Conservation (phyloP, 1,140 invertebrate genomes). For the Potamilus streckersoni region DNA sequence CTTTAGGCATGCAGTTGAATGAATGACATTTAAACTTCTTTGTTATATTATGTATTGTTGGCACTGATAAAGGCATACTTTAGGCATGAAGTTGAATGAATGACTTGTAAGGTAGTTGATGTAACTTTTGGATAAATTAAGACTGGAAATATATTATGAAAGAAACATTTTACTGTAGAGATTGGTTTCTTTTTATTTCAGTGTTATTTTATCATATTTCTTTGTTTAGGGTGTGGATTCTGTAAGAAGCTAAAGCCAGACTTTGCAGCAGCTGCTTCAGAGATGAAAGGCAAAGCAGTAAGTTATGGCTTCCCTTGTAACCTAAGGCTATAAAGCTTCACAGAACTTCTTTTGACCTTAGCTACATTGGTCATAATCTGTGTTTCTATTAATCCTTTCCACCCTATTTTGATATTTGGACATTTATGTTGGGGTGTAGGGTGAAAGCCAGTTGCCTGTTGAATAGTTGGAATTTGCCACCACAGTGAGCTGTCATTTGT, state of each 20-base stretch:
- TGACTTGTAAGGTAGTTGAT: too few species aligned
- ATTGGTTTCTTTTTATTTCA: not conserved
- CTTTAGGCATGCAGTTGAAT: too few species aligned
- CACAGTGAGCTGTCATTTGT: too few species aligned
- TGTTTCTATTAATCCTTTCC: too few species aligned
- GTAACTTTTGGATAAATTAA: not conserved
- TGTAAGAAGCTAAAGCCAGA: slow-evolving; percentile 90
- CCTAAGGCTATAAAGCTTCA: not conserved
- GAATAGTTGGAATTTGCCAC: too few species aligned
- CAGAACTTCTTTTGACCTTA: too few species aligned
- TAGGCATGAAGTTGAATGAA: too few species aligned
- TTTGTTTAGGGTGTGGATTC: slow-evolving; percentile 85
- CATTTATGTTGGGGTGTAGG: too few species aligned
- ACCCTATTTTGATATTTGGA: too few species aligned
- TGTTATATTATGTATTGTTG: not conserved
- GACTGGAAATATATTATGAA: not conserved
- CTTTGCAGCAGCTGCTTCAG: slow-evolving; percentile 81
- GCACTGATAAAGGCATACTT: too few species aligned
- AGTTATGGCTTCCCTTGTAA: slow-evolving; percentile 28
- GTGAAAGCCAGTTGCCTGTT: too few species aligned
- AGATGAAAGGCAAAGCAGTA: slow-evolving; percentile 75
- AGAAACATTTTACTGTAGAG: not conserved
- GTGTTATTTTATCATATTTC: not conserved
- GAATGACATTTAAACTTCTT: not conserved
- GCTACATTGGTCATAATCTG: too few species aligned